These are phyloP conservation scores for Sphinx pinastri DNA, from an alignment of 2,888 invertebrate species.

Conservation along the genomic window DNA sequence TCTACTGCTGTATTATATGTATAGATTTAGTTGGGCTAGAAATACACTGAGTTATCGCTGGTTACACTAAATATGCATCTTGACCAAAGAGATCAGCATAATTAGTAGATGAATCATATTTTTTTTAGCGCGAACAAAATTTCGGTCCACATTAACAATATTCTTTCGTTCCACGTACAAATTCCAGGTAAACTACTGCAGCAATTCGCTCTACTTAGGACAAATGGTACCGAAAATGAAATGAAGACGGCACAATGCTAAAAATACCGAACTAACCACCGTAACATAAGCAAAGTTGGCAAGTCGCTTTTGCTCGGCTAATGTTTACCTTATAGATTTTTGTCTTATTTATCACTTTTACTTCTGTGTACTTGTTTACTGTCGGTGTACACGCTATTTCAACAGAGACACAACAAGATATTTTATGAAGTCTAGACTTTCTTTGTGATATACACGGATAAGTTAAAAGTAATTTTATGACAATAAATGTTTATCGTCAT, in stretches of 20 bases:
- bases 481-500: no score
- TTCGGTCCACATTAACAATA: no score
- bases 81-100: no score
- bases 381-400: constrained; percentile 33
- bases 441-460: neutral
- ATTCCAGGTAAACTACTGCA: neutral
- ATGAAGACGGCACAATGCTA: constrained; percentile 57
- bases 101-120: no score
- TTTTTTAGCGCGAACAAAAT: no score
- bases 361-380: constrained; percentile 30
- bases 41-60: no score
- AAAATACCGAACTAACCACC: constrained; percentile 57
- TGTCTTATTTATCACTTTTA: constrained; percentile 32
- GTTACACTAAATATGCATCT: no score
- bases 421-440: constrained; percentile 19
- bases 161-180: neutral
- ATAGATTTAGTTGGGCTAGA: no score
- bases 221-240: constrained; percentile 42
- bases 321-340: constrained; percentile 41
- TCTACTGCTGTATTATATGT: no score
- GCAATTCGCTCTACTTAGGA: neutral
- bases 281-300: constrained; percentile 47
- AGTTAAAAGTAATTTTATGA: neutral
- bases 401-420: neutral
- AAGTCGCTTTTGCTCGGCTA: constrained; percentile 40